phyloP scores from a whole-genome alignment of 2,888 invertebrate genomes.

The Onchidella celtica region DNA sequence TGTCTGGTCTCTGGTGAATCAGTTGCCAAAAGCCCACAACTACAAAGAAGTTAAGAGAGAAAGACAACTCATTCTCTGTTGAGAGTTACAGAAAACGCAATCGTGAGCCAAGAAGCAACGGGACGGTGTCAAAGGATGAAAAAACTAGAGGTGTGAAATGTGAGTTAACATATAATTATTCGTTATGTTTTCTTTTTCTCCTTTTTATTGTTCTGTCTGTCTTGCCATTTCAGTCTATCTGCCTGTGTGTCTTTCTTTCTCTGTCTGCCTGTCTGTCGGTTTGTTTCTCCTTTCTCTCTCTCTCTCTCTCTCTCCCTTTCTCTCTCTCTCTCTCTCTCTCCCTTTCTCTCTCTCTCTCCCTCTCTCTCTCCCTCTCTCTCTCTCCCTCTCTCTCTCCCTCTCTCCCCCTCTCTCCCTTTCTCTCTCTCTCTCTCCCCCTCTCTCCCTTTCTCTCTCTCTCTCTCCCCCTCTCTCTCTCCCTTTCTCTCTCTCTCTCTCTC shows the following conservation, averaged over 20 bases:
- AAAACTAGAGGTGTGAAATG: too few species aligned
- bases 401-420: slow-evolving; percentile 21
- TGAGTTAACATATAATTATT: too few species aligned
- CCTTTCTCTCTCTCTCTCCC: background rate
- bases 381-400: background rate
- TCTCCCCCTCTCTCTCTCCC: too few species aligned
- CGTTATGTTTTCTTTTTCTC: background rate
- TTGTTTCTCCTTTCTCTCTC: background rate
- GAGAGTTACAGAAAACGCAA: too few species aligned
- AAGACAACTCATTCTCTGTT: too few species aligned
- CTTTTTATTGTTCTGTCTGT: background rate
- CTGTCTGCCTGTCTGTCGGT: background rate
- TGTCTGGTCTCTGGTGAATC: too few species aligned
- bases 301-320: background rate
- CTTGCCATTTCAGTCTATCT: background rate
- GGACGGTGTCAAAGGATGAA: too few species aligned
- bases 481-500: too few species aligned
- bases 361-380: background rate
- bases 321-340: slow-evolving; percentile 15
- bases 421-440: background rate
- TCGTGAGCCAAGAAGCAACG: too few species aligned
- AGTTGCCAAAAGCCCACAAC: too few species aligned
- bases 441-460: too few species aligned
- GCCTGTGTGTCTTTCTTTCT: background rate
- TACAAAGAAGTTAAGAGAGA: too few species aligned